Percentiles rank a stretch among this genome's conserved stretches.
These are phyloP conservation scores for Pomacea maculata DNA, from an alignment of 1,140 invertebrate genomes.

Conservation along the genomic window DNA sequence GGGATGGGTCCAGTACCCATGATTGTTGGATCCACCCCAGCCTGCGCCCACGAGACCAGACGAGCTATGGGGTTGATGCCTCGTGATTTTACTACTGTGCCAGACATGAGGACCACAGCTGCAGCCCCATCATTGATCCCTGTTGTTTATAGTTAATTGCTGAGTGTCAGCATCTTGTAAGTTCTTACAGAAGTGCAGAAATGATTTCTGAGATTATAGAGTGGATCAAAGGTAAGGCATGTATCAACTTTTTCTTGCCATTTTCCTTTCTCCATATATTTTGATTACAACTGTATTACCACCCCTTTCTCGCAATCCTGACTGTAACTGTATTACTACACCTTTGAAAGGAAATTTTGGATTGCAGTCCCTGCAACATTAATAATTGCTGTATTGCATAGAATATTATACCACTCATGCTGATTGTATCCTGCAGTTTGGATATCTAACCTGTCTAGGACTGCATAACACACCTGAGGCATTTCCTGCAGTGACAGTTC, in stretches of 20 bases:
- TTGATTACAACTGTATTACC: too few species aligned
- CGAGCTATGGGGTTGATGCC: slow-evolving; percentile 62
- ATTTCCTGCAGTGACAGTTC: slow-evolving; percentile 66
- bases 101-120: slow-evolving; percentile 77
- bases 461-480: slow-evolving; percentile 55
- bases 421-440: not conserved
- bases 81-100: slow-evolving; percentile 67
- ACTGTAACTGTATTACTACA: too few species aligned
- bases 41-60: slow-evolving; percentile 64
- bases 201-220: too few species aligned
- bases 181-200: too few species aligned
- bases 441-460: not conserved
- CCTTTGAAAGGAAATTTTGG: too few species aligned
- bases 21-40: slow-evolving; percentile 63
- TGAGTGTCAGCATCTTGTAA: too few species aligned
- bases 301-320: too few species aligned
- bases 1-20: slow-evolving; percentile 67
- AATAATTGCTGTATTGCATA: too few species aligned
- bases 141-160: not conserved
- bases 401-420: not conserved
- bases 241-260: too few species aligned
- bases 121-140: slow-evolving; percentile 79
- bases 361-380: too few species aligned
- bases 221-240: too few species aligned
- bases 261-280: too few species aligned